These are phyloP conservation scores for Drosophila meridiana DNA, from an alignment of 2,888 invertebrate genomes.

Conservation along the genomic window DNA sequence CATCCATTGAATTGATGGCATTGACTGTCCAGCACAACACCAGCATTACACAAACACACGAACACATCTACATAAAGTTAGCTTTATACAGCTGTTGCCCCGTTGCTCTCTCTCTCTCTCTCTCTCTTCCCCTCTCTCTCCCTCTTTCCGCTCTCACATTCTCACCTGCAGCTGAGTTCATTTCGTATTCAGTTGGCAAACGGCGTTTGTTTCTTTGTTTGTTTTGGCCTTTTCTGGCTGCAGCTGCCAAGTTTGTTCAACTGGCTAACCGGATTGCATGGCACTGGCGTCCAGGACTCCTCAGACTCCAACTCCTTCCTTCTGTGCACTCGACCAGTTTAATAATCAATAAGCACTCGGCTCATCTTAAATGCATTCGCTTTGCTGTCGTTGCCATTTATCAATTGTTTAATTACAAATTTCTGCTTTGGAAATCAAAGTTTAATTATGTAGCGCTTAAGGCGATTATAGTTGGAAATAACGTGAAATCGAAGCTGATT, in stretches of 20 bases:
- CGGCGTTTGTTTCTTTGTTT: constrained; percentile 44
- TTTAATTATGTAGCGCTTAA: neutral
- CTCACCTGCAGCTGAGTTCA: constrained; percentile 34
- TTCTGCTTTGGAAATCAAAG: constrained; percentile 2
- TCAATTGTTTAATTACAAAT: constrained; percentile 46
- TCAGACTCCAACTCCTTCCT: too few relatives aligned
- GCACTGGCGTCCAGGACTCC: neutral
- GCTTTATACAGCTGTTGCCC: neutral
- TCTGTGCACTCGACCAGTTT: constrained; percentile 13
- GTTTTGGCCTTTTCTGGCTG: constrained; percentile 32
- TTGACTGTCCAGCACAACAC: constrained; percentile 24
- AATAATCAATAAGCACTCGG: constrained; percentile 58
- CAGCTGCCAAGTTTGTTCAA: constrained; percentile 31
- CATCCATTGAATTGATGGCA: constrained; percentile 54
- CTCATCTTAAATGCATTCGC: constrained; percentile 40
- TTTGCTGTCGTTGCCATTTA: constrained; percentile 20
- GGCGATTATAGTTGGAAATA: neutral
- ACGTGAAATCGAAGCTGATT: neutral
- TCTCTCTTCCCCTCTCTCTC: neutral
- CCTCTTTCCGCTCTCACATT: neutral
- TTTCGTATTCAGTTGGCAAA: constrained; percentile 61
- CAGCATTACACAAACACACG: constrained; percentile 12
- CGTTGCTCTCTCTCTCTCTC: neutral
- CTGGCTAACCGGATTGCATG: constrained; percentile 22
- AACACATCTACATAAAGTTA: neutral